Evolutionary conservation across 2,888 invertebrate species (phyloP), one percentile per base, ranked within the genome.

Genomic region (Orchestes rusci): DNA sequence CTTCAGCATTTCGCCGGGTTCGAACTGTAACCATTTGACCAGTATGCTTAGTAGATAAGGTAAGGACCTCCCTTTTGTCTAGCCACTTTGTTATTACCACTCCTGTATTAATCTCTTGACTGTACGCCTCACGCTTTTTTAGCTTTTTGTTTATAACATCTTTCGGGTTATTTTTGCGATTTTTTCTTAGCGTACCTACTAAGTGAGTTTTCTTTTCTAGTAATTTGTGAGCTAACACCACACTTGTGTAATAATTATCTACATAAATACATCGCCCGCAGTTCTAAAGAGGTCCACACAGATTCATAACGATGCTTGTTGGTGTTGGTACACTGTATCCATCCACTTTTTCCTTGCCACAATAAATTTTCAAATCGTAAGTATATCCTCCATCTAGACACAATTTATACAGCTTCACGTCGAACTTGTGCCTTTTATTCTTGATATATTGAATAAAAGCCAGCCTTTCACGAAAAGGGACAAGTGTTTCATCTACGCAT

Each of bases 101-200:
- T 16, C 45, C 45, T 3, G 18, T 45, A 12, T 40, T 43, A 37
- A 39, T 45, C 20, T 45, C 40, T 12, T 15, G 5, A 5, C 8
- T 13, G 16, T 18, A 17, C n/a, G 29, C 3, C 16, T 45, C 45
- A 4, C 30, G 30, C 19, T 34, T 45, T 55, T 58, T 58, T 8
- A 56, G 39, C 37, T 54, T 54, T 50, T 49, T 45, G n/a, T 42
- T 23, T n/a, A 43, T 44, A 3, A 58, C 51, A 23, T 56, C 50
- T 41, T 52, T 51, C 31, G 58, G 58, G 43, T 55, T 60, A 38
- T 48, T 39, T 53, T 56, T 53, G 31, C 57, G 45, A 43, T 61
- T 62, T 32, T 38, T 46, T 29, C 58, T 38, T 28, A 63, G 42
- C 31, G 58, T 60, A 48, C 58, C 61, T 34, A 59, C 46, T 28